These are phyloP conservation scores for Trichomycterus rosablanca DNA, from an alignment of 2,113 vertebrate species.

Conservation along the genomic window DNA sequence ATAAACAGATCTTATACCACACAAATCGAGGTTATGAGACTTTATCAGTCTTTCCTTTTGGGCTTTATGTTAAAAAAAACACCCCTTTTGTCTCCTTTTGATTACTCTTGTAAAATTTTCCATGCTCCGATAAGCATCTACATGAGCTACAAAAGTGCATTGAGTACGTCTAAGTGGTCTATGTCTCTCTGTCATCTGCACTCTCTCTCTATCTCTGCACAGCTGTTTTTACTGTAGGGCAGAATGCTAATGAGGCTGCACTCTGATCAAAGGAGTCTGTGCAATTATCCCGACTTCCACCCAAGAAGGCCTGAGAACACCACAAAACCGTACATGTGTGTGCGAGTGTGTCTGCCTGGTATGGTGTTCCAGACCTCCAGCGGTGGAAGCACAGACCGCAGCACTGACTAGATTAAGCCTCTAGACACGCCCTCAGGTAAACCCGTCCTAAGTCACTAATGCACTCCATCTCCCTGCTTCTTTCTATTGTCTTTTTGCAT, in stretches of 20 bases:
- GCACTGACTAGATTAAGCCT: constrained; percentile 24
- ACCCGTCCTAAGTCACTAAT: constrained; percentile 15
- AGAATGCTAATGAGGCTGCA: constrained; percentile 46
- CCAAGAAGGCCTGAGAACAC: constrained; percentile 33
- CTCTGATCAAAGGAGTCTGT: constrained; percentile 43
- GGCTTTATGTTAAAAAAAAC: too few species aligned
- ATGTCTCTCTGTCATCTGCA: constrained; percentile 40
- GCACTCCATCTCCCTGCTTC: constrained; percentile 44
- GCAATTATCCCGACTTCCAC: constrained; percentile 46
- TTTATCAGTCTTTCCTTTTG: too few species aligned
- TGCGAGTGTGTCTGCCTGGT: constrained; percentile 7
- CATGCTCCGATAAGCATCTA: constrained; percentile 62
- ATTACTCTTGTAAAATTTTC: constrained; percentile 55
- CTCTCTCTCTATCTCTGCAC: constrained; percentile 32
- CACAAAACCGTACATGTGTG: not conserved
- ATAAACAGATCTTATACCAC: too few species aligned
- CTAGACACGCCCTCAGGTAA: constrained; percentile 27
- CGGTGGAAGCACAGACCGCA: constrained; percentile 26
- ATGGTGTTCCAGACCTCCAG: constrained; percentile 35
- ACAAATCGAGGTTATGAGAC: too few species aligned
- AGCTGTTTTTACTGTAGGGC: constrained; percentile 52
- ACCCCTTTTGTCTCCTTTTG: constrained; percentile 19
- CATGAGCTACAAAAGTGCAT: constrained; percentile 53
- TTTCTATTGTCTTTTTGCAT: constrained; percentile 1
- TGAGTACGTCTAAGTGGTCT: constrained; percentile 38